phyloP scores from a whole-genome alignment of 2,113 vertebrate species.

The Lamprotornis superbus region DNA sequence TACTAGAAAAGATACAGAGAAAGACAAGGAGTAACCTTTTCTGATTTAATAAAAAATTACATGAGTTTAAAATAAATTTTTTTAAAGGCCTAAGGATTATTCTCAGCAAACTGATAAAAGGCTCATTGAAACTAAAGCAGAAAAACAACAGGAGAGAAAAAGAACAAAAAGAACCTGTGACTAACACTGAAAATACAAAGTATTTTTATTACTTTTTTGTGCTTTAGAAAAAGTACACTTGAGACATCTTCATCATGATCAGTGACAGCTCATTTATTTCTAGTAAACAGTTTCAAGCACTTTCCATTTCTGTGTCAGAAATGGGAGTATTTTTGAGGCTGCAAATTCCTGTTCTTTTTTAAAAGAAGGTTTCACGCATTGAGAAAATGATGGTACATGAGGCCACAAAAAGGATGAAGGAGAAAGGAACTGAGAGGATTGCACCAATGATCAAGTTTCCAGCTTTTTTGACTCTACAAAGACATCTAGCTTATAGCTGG shows the following conservation, averaged over 20 bases:
- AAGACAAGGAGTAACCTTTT: neutral
- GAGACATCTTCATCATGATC: slow-evolving; percentile 23
- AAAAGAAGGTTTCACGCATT: neutral
- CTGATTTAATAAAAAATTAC: neutral
- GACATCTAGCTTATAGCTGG: neutral
- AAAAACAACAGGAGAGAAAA: neutral
- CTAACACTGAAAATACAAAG: neutral
- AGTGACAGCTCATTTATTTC: slow-evolving; percentile 18
- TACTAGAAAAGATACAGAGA: neutral
- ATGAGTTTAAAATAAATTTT: neutral
- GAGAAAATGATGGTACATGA: neutral
- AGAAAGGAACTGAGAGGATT: neutral
- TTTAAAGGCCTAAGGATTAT: neutral
- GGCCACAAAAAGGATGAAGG: neutral
- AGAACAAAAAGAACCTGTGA: neutral
- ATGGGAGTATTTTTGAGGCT: neutral
- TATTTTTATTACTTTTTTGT: slow-evolving; percentile 26
- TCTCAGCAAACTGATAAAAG: neutral
- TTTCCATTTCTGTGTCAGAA: neutral
- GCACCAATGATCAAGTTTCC: neutral
- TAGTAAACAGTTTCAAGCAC: neutral
- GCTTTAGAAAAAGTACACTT: neutral
- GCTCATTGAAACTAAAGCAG: neutral
- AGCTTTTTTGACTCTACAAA: neutral
- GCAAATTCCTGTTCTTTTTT: neutral